These are phyloP conservation scores for Rhagoletis zephyria DNA, from an alignment of 1,140 invertebrate species.

Conservation along the genomic window DNA sequence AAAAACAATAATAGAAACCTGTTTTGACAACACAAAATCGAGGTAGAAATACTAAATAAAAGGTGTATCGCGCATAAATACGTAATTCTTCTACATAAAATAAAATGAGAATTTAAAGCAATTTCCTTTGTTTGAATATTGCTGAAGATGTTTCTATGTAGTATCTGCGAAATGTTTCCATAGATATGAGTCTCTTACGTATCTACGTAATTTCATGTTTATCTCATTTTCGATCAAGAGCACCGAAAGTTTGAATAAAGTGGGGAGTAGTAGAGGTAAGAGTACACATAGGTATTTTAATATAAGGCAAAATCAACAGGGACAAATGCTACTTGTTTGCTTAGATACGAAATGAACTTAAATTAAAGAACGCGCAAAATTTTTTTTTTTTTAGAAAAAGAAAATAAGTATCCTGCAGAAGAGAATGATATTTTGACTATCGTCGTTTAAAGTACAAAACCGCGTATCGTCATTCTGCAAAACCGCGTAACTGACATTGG, in stretches of 20 bases:
- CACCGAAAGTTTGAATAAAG: background rate
- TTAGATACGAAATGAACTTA: background rate
- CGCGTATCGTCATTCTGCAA: no score
- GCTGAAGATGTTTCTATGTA: background rate
- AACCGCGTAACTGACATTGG: no score
- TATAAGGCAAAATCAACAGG: no score
- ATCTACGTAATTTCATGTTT: background rate
- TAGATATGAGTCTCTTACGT: background rate
- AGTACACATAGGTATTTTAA: no score
- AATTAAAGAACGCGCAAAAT: no score
- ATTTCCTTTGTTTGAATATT: background rate
- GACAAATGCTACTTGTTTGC: no score
- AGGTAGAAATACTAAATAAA: background rate
- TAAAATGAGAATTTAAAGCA: background rate
- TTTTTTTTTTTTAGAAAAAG: no score
- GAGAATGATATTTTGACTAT: no score
- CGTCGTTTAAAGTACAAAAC: no score
- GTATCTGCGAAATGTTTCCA: background rate
- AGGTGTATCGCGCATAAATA: background rate
- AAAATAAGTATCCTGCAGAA: no score
- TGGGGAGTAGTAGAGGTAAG: no score
- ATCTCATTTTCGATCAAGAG: background rate
- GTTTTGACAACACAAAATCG: conserved; percentile 1
- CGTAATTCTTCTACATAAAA: no score
- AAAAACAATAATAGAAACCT: background rate